A percentile compares a stretch with the other conserved stretches of the same genome.
Evolutionary conservation across 2,797 vertebrate genomes (phyloP).

Genomic region (Muscicapa striata): DNA sequence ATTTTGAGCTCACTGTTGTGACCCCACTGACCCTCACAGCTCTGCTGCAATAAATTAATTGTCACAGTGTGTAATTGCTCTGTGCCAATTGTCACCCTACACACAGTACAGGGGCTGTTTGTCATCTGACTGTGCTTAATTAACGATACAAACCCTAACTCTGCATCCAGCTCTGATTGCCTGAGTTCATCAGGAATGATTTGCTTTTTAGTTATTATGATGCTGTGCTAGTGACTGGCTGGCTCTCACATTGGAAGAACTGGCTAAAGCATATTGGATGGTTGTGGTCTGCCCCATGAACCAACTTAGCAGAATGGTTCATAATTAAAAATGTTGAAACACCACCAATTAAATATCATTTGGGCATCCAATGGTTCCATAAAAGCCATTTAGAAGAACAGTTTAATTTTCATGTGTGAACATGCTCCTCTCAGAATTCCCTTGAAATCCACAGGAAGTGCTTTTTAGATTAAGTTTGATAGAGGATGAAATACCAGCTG

Average conservation of each 20-base stretch:
- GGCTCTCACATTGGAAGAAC: background rate
- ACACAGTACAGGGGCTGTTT: background rate
- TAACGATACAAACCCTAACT: background rate
- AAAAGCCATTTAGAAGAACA: background rate
- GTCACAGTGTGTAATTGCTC: background rate
- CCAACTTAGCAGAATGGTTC: background rate
- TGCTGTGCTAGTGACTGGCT: background rate
- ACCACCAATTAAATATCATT: background rate
- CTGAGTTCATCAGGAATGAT: background rate
- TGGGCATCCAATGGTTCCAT: background rate
- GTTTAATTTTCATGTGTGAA: slow-evolving; percentile 21
- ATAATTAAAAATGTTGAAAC: slow-evolving; percentile 7
- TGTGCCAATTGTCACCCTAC: background rate
- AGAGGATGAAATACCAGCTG: background rate
- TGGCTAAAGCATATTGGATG: background rate
- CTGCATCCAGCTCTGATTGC: background rate
- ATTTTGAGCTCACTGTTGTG: background rate
- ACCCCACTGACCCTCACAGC: background rate
- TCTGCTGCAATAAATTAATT: slow-evolving; percentile 32
- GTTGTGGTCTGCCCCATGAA: background rate
- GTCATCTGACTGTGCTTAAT: background rate
- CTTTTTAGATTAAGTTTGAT: background rate
- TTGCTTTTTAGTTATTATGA: background rate
- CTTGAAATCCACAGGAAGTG: background rate
- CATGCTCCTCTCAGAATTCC: background rate